These are phyloP conservation scores for Thera obeliscata DNA, from an alignment of 2,888 invertebrate genomes.

Conservation along the genomic window DNA sequence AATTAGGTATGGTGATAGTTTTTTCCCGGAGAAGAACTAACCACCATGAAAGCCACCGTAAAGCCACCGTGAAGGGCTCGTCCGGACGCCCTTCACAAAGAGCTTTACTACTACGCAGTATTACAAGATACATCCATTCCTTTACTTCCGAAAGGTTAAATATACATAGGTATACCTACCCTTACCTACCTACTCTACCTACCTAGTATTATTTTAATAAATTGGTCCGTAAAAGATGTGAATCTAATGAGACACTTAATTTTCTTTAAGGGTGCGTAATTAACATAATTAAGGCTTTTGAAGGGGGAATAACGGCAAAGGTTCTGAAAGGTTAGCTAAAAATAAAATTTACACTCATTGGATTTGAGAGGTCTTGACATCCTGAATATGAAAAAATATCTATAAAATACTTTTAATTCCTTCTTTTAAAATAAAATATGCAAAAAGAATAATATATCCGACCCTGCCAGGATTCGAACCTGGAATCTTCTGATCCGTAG, in stretches of 20 bases:
- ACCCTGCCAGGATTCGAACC: constrained; percentile 87
- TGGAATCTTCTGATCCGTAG: constrained; percentile 90
- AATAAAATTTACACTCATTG: background rate
- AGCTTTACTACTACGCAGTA: too few species aligned
- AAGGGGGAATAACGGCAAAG: background rate
- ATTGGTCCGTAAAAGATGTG: constrained; percentile 18
- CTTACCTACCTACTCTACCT: too few species aligned
- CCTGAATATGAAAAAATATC: too few species aligned
- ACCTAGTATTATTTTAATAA: constrained; percentile 3
- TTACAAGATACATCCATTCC: too few species aligned
- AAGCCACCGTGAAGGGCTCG: too few species aligned
- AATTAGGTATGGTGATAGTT: too few species aligned
- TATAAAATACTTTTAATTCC: too few species aligned
- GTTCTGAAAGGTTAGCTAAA: constrained; percentile 4
- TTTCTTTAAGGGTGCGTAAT: constrained; percentile 24
- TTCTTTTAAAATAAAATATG: background rate
- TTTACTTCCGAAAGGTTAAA: constrained; percentile 8
- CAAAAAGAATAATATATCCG: constrained; percentile 46
- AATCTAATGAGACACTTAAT: constrained; percentile 27
- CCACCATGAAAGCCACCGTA: too few species aligned
- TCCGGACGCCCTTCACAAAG: too few species aligned
- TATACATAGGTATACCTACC: background rate
- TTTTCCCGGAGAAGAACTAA: too few species aligned
- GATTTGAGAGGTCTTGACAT: too few species aligned
- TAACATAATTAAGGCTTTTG: constrained; percentile 23